Conservation (phyloP, 2,113 vertebrate genomes). For the Barnardius zonarius region DNA sequence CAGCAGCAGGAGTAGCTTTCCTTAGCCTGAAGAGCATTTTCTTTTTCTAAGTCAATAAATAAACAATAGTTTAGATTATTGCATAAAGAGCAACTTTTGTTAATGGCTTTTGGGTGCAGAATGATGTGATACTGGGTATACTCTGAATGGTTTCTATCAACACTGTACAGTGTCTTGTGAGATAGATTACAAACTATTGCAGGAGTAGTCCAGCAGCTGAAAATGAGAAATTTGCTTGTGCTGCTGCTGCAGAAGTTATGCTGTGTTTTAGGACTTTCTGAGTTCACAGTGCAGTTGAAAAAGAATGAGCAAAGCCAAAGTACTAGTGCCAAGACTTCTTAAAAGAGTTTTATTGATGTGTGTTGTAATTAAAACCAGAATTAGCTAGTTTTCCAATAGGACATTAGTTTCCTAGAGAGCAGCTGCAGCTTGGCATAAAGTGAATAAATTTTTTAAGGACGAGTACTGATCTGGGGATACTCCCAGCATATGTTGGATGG, state of each 20-base stretch:
- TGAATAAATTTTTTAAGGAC: slow-evolving; percentile 16
- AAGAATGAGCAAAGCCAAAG: slow-evolving; percentile 9
- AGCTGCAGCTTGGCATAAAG: slow-evolving; percentile 43
- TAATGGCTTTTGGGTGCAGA: neutral
- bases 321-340: neutral
- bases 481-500: neutral
- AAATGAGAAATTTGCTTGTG: neutral
- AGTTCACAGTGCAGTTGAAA: neutral
- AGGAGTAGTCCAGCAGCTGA: neutral
- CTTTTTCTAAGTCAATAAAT: neutral
- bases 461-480: slow-evolving; percentile 24
- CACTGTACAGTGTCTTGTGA: neutral
- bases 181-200: neutral
- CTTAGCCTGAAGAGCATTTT: neutral
- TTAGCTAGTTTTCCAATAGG: slow-evolving; percentile 39
- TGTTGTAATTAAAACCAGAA: slow-evolving; percentile 57
- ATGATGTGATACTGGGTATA: neutral
- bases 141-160: neutral
- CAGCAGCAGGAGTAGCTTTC: neutral
- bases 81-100: neutral
- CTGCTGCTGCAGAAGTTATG: neutral
- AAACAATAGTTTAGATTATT: slow-evolving; percentile 3
- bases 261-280: neutral
- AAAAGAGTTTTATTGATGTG: slow-evolving; percentile 33
- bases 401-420: slow-evolving; percentile 30